These are phyloP conservation scores for Reticulitermes speratus DNA, from an alignment of 1,140 invertebrate genomes.

Conservation along the genomic window DNA sequence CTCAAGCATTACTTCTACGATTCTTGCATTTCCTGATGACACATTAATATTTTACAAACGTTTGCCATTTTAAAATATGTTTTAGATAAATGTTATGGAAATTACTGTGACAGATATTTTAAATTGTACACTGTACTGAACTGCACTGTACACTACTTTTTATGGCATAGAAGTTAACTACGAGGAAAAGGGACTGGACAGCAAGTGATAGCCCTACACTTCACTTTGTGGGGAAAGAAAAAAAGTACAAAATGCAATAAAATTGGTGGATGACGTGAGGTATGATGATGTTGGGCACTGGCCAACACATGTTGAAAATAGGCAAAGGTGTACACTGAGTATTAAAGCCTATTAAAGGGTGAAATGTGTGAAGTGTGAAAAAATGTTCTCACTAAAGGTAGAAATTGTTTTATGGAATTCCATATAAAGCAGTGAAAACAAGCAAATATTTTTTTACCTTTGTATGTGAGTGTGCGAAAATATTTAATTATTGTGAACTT, in stretches of 20 bases:
- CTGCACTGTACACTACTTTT: no score
- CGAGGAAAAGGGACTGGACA: conserved; percentile 25
- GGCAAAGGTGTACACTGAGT: conserved; percentile 39
- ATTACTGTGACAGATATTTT: no score
- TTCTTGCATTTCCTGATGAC: no score
- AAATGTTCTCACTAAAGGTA: no score
- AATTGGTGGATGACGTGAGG: conserved; percentile 27
- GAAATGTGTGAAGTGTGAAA: not conserved
- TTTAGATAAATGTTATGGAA: no score
- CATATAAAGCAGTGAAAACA: not conserved
- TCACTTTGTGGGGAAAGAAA: not conserved
- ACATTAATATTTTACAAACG: no score
- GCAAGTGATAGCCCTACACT: not conserved
- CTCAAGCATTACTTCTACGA: no score
- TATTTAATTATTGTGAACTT: no score
- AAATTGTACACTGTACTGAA: no score
- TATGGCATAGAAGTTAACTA: not conserved
- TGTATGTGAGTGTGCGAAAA: no score
- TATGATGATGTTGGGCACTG: conserved; percentile 20
- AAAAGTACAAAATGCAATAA: no score
- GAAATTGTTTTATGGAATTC: not conserved
- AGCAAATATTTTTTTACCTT: not conserved
- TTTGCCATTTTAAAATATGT: no score
- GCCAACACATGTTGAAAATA: conserved; percentile 33
- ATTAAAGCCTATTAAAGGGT: not conserved